Evolutionary conservation across 2,113 vertebrate species (phyloP), one percentile per base, ranked within the genome.

Genomic region (Epinephelus cyanopodus): DNA sequence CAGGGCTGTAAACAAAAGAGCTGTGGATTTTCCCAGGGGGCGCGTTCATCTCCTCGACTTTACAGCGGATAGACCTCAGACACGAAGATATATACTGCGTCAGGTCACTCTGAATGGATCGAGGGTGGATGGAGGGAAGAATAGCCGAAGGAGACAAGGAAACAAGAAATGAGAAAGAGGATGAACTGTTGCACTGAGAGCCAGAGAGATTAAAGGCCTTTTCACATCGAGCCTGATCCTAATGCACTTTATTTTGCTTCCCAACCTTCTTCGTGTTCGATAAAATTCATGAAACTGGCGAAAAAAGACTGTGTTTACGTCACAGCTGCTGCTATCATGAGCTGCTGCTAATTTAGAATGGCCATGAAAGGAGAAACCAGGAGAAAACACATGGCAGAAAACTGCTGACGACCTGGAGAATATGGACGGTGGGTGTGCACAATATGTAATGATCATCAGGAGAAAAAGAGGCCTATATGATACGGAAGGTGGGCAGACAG

Each of bases 21-120:
- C 83, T 67, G 47, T 64, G 71, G 68, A 83, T 84, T 88, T 87
- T 87, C 90, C 74, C 76, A 78, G 64, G 68, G 85, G 78, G 83
- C 80, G 85, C 42, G 37, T 92, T 90, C 60, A 90, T 93, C 84
- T 83, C 72, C 63, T 84, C 77, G 82, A 90, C 88, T 90, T 90
- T 77, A 84, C 76, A 88, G 66, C 50, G 52, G 74, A 89, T 83
- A 54, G 72, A 79, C 64, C 52, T 54, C 11, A 17, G 74, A 89
- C 80, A 80, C 77, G 84, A 56, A 79, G 74, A 90, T 82, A 77
- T 82, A 92, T 71, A 85, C 71, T 60, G 69, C 23, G 1, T 67
- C 78, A 79, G 71, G 67, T 68, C 79, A 81, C 74, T 73, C 72
- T 82, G 73, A 89, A 82, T 76, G 74, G 78, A 85, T 78, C 76